Evolutionary conservation across 2,113 vertebrate species (phyloP), one percentile per base, ranked within the genome.

Genomic region (Trichomycterus rosablanca): DNA sequence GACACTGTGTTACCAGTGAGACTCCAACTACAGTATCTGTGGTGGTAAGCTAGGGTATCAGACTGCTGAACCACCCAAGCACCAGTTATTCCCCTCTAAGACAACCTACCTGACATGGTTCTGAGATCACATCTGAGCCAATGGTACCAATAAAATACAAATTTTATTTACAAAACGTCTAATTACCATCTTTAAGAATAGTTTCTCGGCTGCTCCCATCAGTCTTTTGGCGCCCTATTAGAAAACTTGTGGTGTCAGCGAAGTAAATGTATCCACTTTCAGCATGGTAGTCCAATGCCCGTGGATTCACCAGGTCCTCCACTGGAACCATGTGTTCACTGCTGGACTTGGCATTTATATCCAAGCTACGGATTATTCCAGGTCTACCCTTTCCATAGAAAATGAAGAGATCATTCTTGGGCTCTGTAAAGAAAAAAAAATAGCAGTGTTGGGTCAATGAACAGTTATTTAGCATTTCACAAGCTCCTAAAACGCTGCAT

Each of bases 371-470:
- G 68, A 99, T 92, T 65, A 97, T 91, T 71, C 96, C 96, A 1
- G 96, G 95, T 39, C 96, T 89, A 7, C 96, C 96, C 83, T 99
- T 99, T 18, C 96, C 96, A 74, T 98, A 99, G 86, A 99, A 97
- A 53, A 99, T 90, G 84, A 98, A 99, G 74, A 98, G 84, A 73
- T 97, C 90, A 72, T 89, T 94, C 82, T 94, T 97, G 23, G 94
- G 95, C 83, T 91, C 96, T 99, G 82, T 34, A 81, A 83, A 74
- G 74, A 81, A 79, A 86, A 84, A 86, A 84, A 90, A 82, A 86
- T 72, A 57, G 72, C 20, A 66, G 57, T n/a, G 56, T 24, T 39
- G 16, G 52, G 52, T 65, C 9, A 49, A 65, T 40, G 15, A 40
- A 2, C 11, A 28, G 10, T 28, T 52, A 22, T 20, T 55, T 46